These are phyloP conservation scores for Pollicipes pollicipes DNA, from an alignment of 1,140 invertebrate genomes.

Conservation along the genomic window DNA sequence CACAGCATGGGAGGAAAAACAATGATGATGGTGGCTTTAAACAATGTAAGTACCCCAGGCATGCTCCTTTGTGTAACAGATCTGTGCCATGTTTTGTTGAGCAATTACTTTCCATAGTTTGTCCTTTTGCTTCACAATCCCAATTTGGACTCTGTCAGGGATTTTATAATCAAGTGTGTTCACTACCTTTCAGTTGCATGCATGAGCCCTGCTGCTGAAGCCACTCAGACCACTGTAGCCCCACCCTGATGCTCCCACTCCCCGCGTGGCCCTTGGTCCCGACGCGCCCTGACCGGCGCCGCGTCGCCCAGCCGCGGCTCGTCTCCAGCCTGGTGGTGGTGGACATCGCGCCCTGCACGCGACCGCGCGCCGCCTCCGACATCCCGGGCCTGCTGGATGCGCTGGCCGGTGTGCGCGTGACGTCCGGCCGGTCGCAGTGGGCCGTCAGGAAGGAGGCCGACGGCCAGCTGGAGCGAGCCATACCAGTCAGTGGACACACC, in stretches of 20 bases:
- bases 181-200: too few species aligned
- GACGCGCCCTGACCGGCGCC: too few species aligned
- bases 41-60: conserved; percentile 36
- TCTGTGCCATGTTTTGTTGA: too few species aligned
- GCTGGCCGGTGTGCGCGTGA: conserved; percentile 39
- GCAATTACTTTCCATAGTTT: too few species aligned
- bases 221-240: too few species aligned
- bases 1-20: conserved; percentile 81
- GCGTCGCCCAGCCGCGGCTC: conserved; percentile 51
- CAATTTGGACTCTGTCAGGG: too few species aligned
- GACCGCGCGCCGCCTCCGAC: conserved; percentile 39
- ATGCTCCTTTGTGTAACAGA: too few species aligned
- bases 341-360: conserved; percentile 59
- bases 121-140: too few species aligned
- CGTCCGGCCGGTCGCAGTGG: conserved; percentile 10
- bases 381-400: conserved; percentile 45
- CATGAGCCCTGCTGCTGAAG: too few species aligned
- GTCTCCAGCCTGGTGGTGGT: conserved; percentile 61
- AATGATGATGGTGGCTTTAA: conserved; percentile 57
- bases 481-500: conserved; percentile 11
- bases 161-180: too few species aligned
- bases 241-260: too few species aligned
- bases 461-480: conserved; percentile 10
- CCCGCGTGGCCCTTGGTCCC: too few species aligned
- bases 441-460: conserved; percentile 13